Evolutionary conservation across 2,888 invertebrate species (phyloP).

Genomic region (Drosophila anomelani): DNA sequence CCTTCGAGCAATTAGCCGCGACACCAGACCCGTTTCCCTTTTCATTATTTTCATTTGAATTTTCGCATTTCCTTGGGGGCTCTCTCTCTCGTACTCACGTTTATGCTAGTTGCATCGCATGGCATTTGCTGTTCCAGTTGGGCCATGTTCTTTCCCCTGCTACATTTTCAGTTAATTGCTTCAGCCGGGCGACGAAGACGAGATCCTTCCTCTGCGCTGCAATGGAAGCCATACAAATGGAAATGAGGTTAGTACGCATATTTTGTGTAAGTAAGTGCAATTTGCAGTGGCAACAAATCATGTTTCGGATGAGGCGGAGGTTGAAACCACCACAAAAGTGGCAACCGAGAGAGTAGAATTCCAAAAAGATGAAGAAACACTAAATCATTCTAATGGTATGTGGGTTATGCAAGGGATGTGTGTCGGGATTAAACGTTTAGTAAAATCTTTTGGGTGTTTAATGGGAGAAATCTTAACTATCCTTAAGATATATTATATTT

Average conservation of each 20-base stretch:
- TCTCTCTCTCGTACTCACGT: slow-evolving; percentile 60
- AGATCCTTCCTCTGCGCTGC: slow-evolving; percentile 63
- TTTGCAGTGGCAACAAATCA: slow-evolving; percentile 17
- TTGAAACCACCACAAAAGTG: background rate
- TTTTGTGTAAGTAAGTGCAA: slow-evolving; percentile 31
- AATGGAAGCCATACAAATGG: slow-evolving; percentile 54
- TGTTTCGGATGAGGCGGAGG: slow-evolving; percentile 1
- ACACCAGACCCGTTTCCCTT: slow-evolving; percentile 29
- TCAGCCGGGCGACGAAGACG: slow-evolving; percentile 58
- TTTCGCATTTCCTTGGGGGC: slow-evolving; percentile 22
- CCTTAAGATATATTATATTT: too few relatives aligned
- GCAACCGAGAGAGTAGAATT: background rate
- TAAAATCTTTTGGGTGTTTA: background rate
- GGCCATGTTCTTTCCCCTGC: slow-evolving; percentile 74
- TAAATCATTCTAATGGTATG: background rate
- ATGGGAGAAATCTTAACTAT: too few relatives aligned
- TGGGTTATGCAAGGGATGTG: background rate
- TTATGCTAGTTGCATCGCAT: slow-evolving; percentile 75
- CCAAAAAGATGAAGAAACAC: background rate
- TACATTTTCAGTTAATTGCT: slow-evolving; percentile 79
- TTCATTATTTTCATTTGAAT: slow-evolving; percentile 25
- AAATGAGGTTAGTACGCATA: slow-evolving; percentile 28
- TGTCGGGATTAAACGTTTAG: background rate
- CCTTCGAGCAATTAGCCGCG: slow-evolving; percentile 65
- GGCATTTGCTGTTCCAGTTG: slow-evolving; percentile 75